Evolutionary conservation across 53 echinoderm and acorn worm genomes (phyloP), one percentile per base, ranked within the genome.

Genomic region (Arbacia lixula): DNA sequence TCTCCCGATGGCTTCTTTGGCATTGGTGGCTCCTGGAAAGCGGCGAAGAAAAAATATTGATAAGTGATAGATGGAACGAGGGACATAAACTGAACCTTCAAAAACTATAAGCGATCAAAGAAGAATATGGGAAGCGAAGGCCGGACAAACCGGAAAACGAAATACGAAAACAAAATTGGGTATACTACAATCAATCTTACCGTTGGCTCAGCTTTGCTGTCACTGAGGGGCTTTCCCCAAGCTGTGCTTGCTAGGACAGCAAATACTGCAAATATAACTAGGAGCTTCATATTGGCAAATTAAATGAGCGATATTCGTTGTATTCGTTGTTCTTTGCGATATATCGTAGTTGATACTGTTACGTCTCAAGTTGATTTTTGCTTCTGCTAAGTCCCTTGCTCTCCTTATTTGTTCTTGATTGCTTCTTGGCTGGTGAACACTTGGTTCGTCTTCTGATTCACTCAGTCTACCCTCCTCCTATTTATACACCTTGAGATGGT

Each of bases 221-320:
- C 4, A 33, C 64, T 25, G 34, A 40, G 67, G 67, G 5, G 67
- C 67, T 28, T 37, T 24, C 20, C 20, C 36, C 21, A 67, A 38
- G 39, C 67, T 12, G 20, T 67, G 67, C 21, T n/a, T n/a, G 67
- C 67, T 67, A 67, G 2, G 34, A 67, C 67, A 67, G 67, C 67
- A 0, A 67, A 38, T 37, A 67, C 38, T 21, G 67, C 40, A 28
- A 67, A 17, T 36, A 67, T 20, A 67, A 67, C 38, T 67, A 67
- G 38, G 10, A 39, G 2, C 33, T 67, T 67, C 67, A 67, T 67
- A 46, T 46, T 8, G 49, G 8, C 49, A 14, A 46, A 46, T 10
- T 46, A 46, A 19, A 66, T 66, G 37, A 6, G 6, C 69, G 19
- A 16, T 5, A 32, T 5, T 12, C 5, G 69, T 26, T 27, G 12